Conservation (phyloP, 2,888 invertebrate genomes). For the Nebria brevicollis region DNA sequence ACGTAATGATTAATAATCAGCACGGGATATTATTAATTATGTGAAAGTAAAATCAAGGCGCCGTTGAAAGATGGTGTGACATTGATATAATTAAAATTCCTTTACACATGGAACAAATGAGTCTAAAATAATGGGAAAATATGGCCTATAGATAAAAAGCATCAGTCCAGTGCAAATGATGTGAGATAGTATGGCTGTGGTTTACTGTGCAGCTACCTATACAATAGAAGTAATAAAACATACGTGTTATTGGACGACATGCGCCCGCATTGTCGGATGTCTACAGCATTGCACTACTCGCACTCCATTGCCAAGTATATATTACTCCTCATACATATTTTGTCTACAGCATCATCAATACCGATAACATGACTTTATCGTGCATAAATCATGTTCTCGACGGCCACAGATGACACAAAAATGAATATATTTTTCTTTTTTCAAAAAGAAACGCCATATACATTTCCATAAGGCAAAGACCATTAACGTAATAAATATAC, state of each 20-base stretch:
- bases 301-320: conserved; percentile 9
- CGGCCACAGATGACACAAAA: conserved; percentile 43
- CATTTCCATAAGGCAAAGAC: conserved; percentile 44
- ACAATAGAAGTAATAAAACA: background rate
- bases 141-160: background rate
- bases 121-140: background rate
- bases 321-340: conserved; percentile 29
- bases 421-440: conserved; percentile 43
- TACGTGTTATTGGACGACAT: background rate
- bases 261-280: background rate
- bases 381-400: conserved; percentile 43
- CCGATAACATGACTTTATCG: conserved; percentile 45
- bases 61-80: conserved; percentile 38
- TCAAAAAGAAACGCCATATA: conserved; percentile 24
- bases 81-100: conserved; percentile 32
- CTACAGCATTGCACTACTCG: background rate
- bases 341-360: conserved; percentile 44
- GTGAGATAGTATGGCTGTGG: background rate
- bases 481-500: conserved; percentile 45
- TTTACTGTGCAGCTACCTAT: too few species aligned
- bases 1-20: conserved; percentile 39
- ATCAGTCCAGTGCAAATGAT: background rate
- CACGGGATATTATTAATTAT: conserved; percentile 36
- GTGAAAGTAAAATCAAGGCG: conserved; percentile 9
- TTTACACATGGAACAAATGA: background rate